Conservation (phyloP, 2,888 invertebrate species). For the Cepaea hortensis region DNA sequence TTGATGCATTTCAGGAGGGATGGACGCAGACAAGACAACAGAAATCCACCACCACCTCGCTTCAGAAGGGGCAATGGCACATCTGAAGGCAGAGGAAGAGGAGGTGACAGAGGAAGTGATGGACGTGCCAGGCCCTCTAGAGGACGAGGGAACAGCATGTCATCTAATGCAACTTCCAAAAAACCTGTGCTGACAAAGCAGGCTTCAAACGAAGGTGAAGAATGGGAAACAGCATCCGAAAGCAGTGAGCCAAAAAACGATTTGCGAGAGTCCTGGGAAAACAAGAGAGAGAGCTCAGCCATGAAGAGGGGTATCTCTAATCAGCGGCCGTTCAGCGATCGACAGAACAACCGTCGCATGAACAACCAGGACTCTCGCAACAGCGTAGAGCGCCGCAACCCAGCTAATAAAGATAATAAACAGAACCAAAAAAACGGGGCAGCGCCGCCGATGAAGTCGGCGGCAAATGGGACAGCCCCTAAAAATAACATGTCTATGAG, state of each 20-base stretch:
- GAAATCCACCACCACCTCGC: constrained; percentile 67
- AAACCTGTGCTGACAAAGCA: constrained; percentile 73
- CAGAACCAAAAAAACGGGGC: constrained; percentile 67
- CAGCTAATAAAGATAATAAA: constrained; percentile 49
- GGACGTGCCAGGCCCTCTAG: constrained; percentile 80
- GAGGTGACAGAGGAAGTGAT: constrained; percentile 67
- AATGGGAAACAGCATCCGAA: constrained; percentile 88
- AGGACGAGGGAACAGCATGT: constrained; percentile 58
- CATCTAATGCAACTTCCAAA: constrained; percentile 59
- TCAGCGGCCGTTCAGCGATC: constrained; percentile 75
- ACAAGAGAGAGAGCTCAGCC: constrained; percentile 48
- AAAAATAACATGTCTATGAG: constrained; percentile 62
- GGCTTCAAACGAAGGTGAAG: constrained; percentile 76
- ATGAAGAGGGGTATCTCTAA: constrained; percentile 75
- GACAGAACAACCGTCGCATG: constrained; percentile 58
- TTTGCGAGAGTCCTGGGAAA: constrained; percentile 59
- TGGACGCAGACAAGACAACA: constrained; percentile 55
- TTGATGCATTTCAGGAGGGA: constrained; percentile 51
- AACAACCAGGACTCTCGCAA: constrained; percentile 53
- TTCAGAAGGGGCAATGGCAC: constrained; percentile 60
- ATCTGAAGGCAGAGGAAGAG: constrained; percentile 65
- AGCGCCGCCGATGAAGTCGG: constrained; percentile 65
- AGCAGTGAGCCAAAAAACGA: constrained; percentile 81
- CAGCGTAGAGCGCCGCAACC: constrained; percentile 57
- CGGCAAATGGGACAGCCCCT: constrained; percentile 58